These are phyloP conservation scores for Aleadryas rufinucha DNA, from an alignment of 2,113 vertebrate genomes.

Conservation along the genomic window DNA sequence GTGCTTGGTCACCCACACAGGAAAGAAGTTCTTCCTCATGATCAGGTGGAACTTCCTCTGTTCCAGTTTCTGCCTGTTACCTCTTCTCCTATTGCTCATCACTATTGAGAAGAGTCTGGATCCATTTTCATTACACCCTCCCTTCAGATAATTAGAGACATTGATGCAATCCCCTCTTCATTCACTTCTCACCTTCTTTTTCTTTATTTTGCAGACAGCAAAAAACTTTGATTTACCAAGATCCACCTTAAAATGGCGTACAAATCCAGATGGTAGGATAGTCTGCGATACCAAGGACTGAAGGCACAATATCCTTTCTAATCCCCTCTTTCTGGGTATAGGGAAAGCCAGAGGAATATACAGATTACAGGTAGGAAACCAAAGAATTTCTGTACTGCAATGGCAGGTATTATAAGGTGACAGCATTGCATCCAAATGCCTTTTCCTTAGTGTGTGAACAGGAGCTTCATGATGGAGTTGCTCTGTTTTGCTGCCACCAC, in stretches of 20 bases:
- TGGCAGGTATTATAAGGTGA: background rate
- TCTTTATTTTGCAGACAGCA: background rate
- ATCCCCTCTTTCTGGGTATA: background rate
- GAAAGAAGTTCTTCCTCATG: background rate
- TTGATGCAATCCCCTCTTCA: background rate
- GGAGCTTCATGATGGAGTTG: background rate
- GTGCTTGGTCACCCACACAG: background rate
- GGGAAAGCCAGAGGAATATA: background rate
- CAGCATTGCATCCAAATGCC: background rate
- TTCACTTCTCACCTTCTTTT: background rate
- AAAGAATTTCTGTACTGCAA: background rate
- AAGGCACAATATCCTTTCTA: background rate
- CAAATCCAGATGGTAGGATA: background rate
- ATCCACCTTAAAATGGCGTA: background rate
- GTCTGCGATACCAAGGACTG: background rate
- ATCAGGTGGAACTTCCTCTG: background rate
- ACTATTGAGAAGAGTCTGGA: background rate
- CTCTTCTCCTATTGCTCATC: background rate
- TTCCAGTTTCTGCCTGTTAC: background rate
- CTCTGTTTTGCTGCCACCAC: background rate
- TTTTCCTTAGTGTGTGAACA: background rate
- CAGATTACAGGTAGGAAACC: background rate
- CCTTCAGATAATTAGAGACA: background rate
- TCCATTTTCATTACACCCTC: background rate
- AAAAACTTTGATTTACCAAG: background rate